Conservation (phyloP, 2,113 vertebrate species). For the Cephalopterus ornatus region DNA sequence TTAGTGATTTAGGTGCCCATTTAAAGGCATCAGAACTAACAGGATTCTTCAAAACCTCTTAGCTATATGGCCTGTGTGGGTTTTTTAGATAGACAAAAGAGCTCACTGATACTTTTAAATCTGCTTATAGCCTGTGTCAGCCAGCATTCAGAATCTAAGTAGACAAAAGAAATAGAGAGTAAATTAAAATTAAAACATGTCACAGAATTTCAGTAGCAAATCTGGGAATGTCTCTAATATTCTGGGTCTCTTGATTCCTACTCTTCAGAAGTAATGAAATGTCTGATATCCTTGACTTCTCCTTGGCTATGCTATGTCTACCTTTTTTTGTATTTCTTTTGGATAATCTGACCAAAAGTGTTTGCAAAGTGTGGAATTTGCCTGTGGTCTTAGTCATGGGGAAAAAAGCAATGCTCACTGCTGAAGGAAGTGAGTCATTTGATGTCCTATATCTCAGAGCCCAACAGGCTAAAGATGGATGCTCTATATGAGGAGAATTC, state of each 20-base stretch:
- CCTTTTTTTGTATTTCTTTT: background rate
- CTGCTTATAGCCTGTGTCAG: background rate
- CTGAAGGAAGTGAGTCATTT: background rate
- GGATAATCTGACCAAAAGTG: background rate
- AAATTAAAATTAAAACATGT: background rate
- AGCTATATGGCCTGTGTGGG: background rate
- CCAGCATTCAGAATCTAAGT: background rate
- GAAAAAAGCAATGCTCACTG: background rate
- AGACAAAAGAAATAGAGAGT: background rate
- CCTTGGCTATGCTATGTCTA: background rate
- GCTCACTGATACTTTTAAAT: background rate
- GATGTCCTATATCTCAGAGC: background rate
- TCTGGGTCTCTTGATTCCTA: background rate
- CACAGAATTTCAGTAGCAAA: background rate
- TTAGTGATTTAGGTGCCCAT: background rate
- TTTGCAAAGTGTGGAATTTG: background rate
- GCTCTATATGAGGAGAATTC: background rate
- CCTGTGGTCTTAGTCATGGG: background rate
- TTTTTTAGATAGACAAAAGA: background rate
- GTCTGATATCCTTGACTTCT: background rate
- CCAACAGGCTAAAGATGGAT: background rate
- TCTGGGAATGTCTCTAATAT: background rate
- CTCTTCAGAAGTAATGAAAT: background rate
- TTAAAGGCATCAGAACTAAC: background rate
- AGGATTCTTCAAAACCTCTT: background rate